Conservation (phyloP, 2,113 vertebrate genomes). For the Sapayoa aenigma region DNA sequence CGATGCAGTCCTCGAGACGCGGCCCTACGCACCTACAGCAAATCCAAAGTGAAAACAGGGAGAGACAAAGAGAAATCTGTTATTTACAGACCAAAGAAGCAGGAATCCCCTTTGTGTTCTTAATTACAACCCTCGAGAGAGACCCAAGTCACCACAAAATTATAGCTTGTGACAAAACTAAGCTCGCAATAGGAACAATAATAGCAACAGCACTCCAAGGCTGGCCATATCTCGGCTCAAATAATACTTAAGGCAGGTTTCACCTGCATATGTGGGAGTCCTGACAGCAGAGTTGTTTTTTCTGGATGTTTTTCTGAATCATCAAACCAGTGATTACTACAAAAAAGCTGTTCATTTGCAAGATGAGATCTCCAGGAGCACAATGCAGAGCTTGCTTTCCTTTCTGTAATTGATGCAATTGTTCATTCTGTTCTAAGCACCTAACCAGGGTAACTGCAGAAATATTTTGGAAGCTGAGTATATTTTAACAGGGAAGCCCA, state of each 20-base stretch:
- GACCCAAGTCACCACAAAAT: background rate
- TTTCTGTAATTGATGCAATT: background rate
- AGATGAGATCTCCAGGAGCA: background rate
- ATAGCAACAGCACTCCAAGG: background rate
- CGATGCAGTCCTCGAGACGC: slow-evolving; percentile 91
- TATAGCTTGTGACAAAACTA: background rate
- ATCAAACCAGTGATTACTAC: slow-evolving; percentile 30
- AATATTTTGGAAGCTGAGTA: background rate
- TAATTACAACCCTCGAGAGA: background rate
- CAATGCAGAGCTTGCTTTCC: background rate
- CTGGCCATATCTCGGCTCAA: background rate
- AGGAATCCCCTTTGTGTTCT: background rate
- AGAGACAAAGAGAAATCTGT: slow-evolving; percentile 64
- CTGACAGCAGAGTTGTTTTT: background rate
- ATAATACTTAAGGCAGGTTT: slow-evolving; percentile 5
- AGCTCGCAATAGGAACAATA: background rate
- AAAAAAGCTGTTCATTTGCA: background rate
- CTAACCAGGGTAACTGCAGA: background rate
- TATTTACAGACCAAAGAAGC: background rate
- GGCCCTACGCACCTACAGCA: slow-evolving; percentile 91
- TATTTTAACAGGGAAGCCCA: background rate
- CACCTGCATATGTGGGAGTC: background rate
- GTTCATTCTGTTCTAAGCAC: background rate
- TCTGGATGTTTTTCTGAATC: background rate
- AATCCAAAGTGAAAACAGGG: slow-evolving; percentile 37